A percentile compares a stretch with the other conserved stretches of the same genome.
Conservation (phyloP, 2,797 vertebrate species). For the Heteromormyrus szaboi region DNA sequence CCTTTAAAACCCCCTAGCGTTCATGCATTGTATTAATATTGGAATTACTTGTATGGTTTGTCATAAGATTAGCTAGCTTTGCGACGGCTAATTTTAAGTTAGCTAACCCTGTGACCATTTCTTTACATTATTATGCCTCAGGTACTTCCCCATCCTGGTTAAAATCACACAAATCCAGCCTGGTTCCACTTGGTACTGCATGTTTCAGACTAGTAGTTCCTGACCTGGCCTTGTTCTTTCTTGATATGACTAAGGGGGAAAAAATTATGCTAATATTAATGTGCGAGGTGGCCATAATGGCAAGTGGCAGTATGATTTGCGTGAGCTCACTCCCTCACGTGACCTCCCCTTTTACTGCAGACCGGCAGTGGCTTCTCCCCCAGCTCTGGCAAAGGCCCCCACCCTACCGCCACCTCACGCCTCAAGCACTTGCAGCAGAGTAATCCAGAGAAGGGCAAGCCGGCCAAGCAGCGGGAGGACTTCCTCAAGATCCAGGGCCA, state of each 20-base stretch:
- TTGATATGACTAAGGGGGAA: neutral
- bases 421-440: slow-evolving; percentile 83
- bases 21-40: neutral
- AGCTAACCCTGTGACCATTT: neutral
- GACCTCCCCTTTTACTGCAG: slow-evolving; percentile 48
- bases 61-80: neutral
- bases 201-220: neutral
- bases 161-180: neutral
- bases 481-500: slow-evolving; percentile 85
- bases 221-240: neutral
- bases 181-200: neutral
- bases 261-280: neutral
- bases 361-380: slow-evolving; percentile 65
- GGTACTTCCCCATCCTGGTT: neutral
- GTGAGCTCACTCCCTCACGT: neutral
- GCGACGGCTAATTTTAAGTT: neutral
- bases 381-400: slow-evolving; percentile 75
- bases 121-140: neutral
- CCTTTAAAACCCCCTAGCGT: neutral
- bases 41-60: neutral
- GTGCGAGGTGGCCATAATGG: neutral
- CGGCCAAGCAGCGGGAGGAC: slow-evolving; percentile 83
- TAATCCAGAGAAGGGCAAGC: slow-evolving; percentile 82
- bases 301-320: neutral
- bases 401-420: slow-evolving; percentile 70